Evolutionary conservation across 2,797 vertebrate species (phyloP), one percentile per base, ranked within the genome.

Genomic region (Hozukius guyotensis): DNA sequence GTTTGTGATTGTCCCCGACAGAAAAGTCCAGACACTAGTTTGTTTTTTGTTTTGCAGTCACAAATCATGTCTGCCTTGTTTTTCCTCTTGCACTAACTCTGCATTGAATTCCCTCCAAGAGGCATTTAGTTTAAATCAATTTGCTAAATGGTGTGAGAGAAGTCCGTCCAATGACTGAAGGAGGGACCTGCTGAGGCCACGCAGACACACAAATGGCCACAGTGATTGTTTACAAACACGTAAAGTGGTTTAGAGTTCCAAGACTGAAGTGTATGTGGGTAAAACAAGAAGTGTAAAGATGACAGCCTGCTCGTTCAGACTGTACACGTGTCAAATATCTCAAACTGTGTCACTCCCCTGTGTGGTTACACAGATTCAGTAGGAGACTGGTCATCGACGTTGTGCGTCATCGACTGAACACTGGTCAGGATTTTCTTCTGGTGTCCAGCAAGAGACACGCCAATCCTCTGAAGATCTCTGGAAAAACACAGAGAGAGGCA

Each of bases 341-440:
- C 68, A 14, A 6, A 68, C 56, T 60, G 73, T 8, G 22, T 24
- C 25, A 5, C 42, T 66, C 59, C 65, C 7, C 53, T 8, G 61
- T 42, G 31, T 14, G 53, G 84, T 96, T 95, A 99, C 83, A 98
- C 97, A 76, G 97, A 97, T n/a, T 97, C 96, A 9, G 97, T 97
- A 0, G 97, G 97, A 72, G 97, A 97, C 93, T 97, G 97, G 92
- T 96, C 97, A 90, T 96, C 97, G 82, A 94, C 93, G 89, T 97
- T 97, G 86, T 95, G 96, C 91, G 96, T 96, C 97, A 99, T 98
- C 6, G 97, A 96, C 93, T 99, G 97, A 38, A 99, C 96, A 16
- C 98, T 98, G 94, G 97, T 99, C 89, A 99, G 95, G 86, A 99
- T 98, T 94, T 99, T 99, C 96, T 99, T 99, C 95, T 99, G 99